phyloP scores from a whole-genome alignment of 2,113 vertebrate species.

The Origma solitaria region DNA sequence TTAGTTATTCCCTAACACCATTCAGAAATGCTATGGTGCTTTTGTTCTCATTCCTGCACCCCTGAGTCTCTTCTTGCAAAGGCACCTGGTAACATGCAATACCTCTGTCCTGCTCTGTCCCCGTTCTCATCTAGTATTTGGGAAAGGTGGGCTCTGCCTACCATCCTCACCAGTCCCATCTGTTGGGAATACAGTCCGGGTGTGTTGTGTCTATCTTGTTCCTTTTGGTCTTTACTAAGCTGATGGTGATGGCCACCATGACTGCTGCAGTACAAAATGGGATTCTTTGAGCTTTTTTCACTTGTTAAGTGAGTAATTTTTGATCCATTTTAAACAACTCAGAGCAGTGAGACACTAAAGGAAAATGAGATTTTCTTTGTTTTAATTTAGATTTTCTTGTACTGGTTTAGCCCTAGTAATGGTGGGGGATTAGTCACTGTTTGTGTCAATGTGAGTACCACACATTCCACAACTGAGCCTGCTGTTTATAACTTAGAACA shows the following conservation, averaged over 20 bases:
- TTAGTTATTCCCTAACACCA: not conserved
- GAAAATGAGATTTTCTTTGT: not conserved
- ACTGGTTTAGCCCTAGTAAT: not conserved
- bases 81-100: not conserved
- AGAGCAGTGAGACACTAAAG: not conserved
- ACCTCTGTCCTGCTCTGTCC: not conserved
- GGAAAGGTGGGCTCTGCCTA: not conserved
- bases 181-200: not conserved
- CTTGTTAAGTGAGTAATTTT: not conserved
- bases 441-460: not conserved
- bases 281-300: not conserved
- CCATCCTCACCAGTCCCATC: not conserved
- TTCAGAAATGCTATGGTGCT: not conserved
- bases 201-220: not conserved
- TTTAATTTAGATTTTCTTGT: not conserved
- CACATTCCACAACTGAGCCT: not conserved
- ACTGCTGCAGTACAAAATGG: conserved; percentile 1
- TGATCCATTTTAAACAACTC: not conserved
- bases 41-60: not conserved
- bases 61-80: not conserved
- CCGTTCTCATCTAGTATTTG: not conserved
- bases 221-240: not conserved
- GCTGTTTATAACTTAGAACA: conserved; percentile 21
- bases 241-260: not conserved
- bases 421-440: not conserved